phyloP scores from a whole-genome alignment of 2,888 invertebrate species.

The Agonopterix arenella region DNA sequence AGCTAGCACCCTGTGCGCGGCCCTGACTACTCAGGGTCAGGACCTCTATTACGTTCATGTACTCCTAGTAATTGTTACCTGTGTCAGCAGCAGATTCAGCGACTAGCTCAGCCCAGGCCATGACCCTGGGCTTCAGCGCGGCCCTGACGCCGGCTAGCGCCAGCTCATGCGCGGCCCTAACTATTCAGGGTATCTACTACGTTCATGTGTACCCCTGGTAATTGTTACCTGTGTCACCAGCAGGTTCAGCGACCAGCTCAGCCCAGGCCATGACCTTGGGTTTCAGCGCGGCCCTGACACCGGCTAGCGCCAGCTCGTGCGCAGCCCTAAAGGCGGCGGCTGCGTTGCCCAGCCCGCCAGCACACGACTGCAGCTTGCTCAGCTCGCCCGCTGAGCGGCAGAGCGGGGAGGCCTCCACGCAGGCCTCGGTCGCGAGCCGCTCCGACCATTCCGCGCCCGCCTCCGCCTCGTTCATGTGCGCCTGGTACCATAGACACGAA shows the following conservation, averaged over 20 bases:
- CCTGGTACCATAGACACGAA: constrained; percentile 52
- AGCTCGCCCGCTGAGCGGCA: constrained; percentile 62
- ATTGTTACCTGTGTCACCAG: constrained; percentile 6
- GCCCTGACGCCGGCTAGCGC: constrained; percentile 38
- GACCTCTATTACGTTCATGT: constrained; percentile 13
- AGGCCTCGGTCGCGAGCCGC: constrained; percentile 87
- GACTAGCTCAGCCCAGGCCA: constrained; percentile 43
- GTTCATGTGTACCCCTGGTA: too few species aligned
- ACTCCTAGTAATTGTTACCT: too few species aligned
- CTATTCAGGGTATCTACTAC: constrained; percentile 6
- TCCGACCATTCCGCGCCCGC: constrained; percentile 93
- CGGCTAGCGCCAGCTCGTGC: constrained; percentile 34
- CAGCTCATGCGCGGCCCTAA: constrained; percentile 43
- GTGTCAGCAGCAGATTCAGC: constrained; percentile 29
- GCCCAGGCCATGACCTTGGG: constrained; percentile 46
- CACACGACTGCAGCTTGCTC: constrained; percentile 47
- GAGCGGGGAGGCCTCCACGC: constrained; percentile 81
- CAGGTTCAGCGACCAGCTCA: constrained; percentile 33
- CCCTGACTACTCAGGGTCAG: constrained; percentile 37
- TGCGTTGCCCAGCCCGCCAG: constrained; percentile 43
- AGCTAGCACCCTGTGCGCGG: constrained; percentile 39
- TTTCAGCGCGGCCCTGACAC: constrained; percentile 36
- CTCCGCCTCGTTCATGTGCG: constrained; percentile 93
- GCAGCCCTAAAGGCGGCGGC: constrained; percentile 54
- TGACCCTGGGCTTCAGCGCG: constrained; percentile 33